Base-by-base conservation (phyloP, 2,113 vertebrate species). In the Irena cyanogastra region DNA sequence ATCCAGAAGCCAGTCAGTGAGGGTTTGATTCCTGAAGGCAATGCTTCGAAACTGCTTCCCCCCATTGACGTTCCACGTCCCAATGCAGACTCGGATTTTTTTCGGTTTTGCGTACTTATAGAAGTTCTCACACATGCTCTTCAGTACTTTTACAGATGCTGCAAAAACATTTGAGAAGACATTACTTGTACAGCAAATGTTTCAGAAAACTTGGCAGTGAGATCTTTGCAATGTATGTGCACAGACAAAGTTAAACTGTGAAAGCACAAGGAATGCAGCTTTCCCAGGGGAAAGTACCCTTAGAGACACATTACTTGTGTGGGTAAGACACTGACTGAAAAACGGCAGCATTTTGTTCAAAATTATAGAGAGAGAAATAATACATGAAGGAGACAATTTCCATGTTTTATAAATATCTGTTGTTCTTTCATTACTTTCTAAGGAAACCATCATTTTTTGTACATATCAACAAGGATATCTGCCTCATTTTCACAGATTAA, bases 41-140 rank as follows among this genome's bases (percentile, higher is more conserved):
- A 99, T 99, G 84, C 99, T 99, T 88, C 99, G 98, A 88, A 99
- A 99, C 92, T 99, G 99, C 97, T 99, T 99, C 20, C 99, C 99
- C 0, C 99, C 99, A 2, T 99, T 99, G 37, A 99, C 99, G 0
- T 99, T 99, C 99, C 99, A 99, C 1, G 99, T 99, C 63, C 99
- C 99, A 1, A 98, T 98, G 6, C 99, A 98, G 41, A 99, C 98
- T 16, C 99, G 97, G 70, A 99, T 98, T 88, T 98, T 98, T 94
- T 98, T 98, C 6, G 99, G 99, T 61, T 97, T 98, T 14, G 99
- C 99, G 80, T 99, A 99, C 96, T 99, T 99, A 80, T 98, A 98
- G 95, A 99, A 98, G 94, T 98, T 99, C 96, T 99, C 99, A 97
- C 99, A 99, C 99, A 99, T 99, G 80, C 97, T 99, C 95, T 99